Conservation (phyloP, 2,797 vertebrate genomes). For the Dendrocincla tyrannina region DNA sequence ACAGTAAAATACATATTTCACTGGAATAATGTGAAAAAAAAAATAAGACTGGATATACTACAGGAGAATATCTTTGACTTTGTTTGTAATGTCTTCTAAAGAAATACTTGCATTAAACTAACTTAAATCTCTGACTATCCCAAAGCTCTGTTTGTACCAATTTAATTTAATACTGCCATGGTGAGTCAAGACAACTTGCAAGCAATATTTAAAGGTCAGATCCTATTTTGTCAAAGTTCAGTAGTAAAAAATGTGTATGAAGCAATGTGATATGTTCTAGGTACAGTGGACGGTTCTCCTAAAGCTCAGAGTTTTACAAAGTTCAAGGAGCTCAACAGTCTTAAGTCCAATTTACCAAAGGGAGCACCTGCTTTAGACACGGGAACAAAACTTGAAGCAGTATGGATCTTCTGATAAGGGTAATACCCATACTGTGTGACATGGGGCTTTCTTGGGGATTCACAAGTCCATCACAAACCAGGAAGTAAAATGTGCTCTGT, state of each 20-base stretch:
- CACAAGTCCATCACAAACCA: neutral
- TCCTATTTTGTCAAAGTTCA: neutral
- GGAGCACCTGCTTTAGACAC: neutral
- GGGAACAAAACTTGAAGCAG: neutral
- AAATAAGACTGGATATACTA: neutral
- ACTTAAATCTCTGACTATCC: neutral
- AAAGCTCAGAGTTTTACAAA: neutral
- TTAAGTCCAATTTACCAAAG: neutral
- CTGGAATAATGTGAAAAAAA: neutral
- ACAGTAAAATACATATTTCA: neutral
- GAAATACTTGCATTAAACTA: neutral
- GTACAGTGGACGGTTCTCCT: rapidly evolving
- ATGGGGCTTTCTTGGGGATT: neutral
- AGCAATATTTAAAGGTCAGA: neutral
- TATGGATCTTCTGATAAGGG: neutral
- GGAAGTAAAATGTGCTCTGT: neutral
- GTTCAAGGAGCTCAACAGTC: neutral
- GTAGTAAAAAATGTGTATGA: neutral
- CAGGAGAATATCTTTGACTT: neutral
- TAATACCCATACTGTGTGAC: neutral
- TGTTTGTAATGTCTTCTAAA: neutral
- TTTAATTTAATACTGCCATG: neutral
- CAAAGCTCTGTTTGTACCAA: neutral
- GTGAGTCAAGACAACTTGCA: neutral
- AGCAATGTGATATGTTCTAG: neutral